phyloP scores from a whole-genome alignment of 2,113 vertebrate genomes.

The Tinamus guttatus region DNA sequence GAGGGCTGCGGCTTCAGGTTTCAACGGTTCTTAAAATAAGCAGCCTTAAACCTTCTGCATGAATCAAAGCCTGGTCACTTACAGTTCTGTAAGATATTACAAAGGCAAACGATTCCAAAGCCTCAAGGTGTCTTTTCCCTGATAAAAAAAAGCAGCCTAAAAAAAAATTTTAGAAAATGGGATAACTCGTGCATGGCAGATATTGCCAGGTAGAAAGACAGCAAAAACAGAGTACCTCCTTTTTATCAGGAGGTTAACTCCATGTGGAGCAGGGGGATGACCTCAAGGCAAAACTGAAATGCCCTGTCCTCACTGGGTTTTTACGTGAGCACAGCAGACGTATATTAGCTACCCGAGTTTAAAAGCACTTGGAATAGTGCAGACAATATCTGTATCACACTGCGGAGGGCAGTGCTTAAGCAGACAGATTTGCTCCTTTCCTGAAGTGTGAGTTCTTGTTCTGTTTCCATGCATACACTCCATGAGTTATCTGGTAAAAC shows the following conservation, averaged over 20 bases:
- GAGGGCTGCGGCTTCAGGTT: conserved; percentile 41
- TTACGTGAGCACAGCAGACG: conserved; percentile 53
- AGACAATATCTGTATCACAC: conserved; percentile 35
- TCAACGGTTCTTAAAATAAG: conserved; percentile 76
- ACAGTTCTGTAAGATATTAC: conserved; percentile 27
- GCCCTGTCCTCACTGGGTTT: conserved; percentile 23
- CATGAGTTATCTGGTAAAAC: background rate
- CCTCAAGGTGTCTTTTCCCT: conserved; percentile 43
- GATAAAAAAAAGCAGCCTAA: conserved; percentile 51
- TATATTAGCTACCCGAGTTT: conserved; percentile 59
- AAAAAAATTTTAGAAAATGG: background rate
- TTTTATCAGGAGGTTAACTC: conserved; percentile 58
- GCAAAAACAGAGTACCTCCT: conserved; percentile 30
- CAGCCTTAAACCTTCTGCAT: conserved; percentile 68
- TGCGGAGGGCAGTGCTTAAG: background rate
- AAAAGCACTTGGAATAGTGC: conserved; percentile 40
- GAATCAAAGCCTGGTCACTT: conserved; percentile 56
- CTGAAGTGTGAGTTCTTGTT: background rate
- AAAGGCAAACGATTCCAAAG: conserved; percentile 31
- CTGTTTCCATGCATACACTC: background rate
- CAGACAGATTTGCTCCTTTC: conserved; percentile 32
- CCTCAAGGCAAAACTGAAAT: conserved; percentile 56
- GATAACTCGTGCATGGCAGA: conserved; percentile 28
- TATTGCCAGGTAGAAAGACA: conserved; percentile 43
- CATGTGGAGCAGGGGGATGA: conserved; percentile 8